phyloP scores from a whole-genome alignment of 2,797 vertebrate genomes.

The Anabacerthia variegaticeps region DNA sequence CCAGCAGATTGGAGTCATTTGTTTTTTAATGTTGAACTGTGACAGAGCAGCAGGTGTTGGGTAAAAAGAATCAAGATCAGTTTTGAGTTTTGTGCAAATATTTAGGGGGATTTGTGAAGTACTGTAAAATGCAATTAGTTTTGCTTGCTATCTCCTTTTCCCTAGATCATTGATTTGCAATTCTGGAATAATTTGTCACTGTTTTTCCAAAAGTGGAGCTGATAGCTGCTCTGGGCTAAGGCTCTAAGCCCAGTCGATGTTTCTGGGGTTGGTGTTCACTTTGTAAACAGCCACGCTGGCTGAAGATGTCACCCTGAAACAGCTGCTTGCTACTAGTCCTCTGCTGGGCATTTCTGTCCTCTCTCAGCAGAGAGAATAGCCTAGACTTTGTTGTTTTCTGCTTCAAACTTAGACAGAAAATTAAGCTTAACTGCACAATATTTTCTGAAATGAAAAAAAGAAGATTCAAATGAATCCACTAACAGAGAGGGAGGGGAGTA shows the following conservation, averaged over 20 bases:
- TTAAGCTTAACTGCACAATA: neutral
- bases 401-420: neutral
- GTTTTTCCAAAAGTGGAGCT: neutral
- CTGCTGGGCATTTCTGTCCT: neutral
- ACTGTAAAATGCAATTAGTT: constrained; percentile 37
- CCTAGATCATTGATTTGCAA: neutral
- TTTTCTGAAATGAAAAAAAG: neutral
- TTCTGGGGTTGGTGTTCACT: neutral
- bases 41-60: constrained; percentile 33
- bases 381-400: neutral
- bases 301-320: neutral
- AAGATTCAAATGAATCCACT: neutral
- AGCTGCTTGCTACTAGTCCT: neutral
- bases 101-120: constrained; percentile 11
- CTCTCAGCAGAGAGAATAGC: neutral
- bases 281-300: neutral
- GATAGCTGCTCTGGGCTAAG: neutral
- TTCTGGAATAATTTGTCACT: neutral
- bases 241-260: neutral
- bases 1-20: constrained; percentile 28
- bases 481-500: neutral
- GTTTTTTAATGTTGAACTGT: constrained; percentile 35
- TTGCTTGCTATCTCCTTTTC: neutral
- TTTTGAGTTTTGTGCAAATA: constrained; percentile 9
- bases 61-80: constrained; percentile 18